These are phyloP conservation scores for Acanthoscelides obtectus DNA, from an alignment of 2,888 invertebrate genomes.

Conservation along the genomic window DNA sequence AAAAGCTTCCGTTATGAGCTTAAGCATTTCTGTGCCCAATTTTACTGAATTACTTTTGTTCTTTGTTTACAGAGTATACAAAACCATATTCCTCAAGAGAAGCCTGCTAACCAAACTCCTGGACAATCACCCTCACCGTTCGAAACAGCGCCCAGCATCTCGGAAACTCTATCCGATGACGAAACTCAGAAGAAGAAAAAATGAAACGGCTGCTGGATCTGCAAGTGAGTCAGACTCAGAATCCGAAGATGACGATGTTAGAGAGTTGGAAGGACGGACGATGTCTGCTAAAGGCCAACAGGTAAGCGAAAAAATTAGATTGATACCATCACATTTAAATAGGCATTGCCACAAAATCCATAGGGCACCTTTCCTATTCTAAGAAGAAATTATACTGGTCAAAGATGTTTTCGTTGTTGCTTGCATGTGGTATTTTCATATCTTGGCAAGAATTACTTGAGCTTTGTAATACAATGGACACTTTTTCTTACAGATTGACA, in stretches of 20 bases:
- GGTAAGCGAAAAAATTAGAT: slow-evolving; percentile 44
- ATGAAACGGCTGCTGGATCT: not conserved
- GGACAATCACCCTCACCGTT: not conserved
- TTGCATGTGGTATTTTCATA: too few relatives aligned
- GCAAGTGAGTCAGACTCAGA: slow-evolving; percentile 29
- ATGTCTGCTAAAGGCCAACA: slow-evolving; percentile 73
- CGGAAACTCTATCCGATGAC: not conserved
- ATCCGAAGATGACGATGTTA: slow-evolving; percentile 67
- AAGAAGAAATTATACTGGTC: too few relatives aligned
- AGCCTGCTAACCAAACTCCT: not conserved
- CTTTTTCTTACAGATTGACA: slow-evolving; percentile 64
- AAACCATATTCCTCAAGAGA: not conserved
- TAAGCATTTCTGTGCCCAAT: too few relatives aligned
- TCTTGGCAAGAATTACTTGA: too few relatives aligned
- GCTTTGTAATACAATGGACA: too few relatives aligned
- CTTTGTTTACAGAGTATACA: not conserved
- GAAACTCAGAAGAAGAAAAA: not conserved
- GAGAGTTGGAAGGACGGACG: slow-evolving; percentile 75
- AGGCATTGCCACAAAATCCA: too few relatives aligned
- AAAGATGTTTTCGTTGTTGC: too few relatives aligned
- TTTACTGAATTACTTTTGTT: too few relatives aligned
- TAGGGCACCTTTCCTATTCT: too few relatives aligned
- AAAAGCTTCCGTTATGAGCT: too few relatives aligned
- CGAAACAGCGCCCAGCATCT: not conserved
- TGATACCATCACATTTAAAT: not conserved